Evolutionary conservation across 2,888 invertebrate species (phyloP), one percentile per base, ranked within the genome.

Genomic region (Perdita meconis): DNA sequence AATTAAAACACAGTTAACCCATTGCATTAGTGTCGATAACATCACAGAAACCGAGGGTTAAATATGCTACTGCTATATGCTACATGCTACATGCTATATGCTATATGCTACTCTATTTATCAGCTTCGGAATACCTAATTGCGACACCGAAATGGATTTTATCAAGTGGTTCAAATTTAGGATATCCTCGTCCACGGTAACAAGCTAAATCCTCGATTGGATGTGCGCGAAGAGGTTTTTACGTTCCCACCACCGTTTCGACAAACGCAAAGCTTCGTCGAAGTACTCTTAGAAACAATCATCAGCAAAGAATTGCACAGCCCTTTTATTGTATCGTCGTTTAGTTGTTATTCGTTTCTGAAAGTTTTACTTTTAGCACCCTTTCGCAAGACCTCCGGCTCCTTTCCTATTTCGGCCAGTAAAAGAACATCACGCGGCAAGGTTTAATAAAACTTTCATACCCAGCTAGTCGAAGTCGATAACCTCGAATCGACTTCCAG

Each of bases 301-400:
- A 61, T 60, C 60, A 40, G 47, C 26, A 70, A 72, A 38, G 42
- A 40, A 82, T 73, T 69, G 40, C 36, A 50, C 16, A 47, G 72
- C 56, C 34, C 44, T 72, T 56, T 69, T 76, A 63, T 61, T 22
- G 65, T 65, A 63, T 80, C 71, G 71, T 40, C 77, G 50, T 65
- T 70, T 64, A 65, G 65, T 47, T 68, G 66, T 63, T 68, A 56
- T 47, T 69, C 68, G 63, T 81, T 82, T 70, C 63, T 68, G 38
- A 78, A 69, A 55, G 68, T 73, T 70, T 60, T 50, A 55, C 55
- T 73, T 70, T 57, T 55, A 65, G 61, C 77, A 70, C 53, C 64
- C 68, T 66, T 53, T 77, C 40, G 30, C 42, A 61, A 47, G 63
- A 78, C 60, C 72, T 74, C 73, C 73, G 74, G 71, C 64, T 69